Percentiles rank a stretch among this genome's conserved stretches.
Conservation (phyloP, 2,797 vertebrate genomes). For the Xiphorhynchus erythropygius region DNA sequence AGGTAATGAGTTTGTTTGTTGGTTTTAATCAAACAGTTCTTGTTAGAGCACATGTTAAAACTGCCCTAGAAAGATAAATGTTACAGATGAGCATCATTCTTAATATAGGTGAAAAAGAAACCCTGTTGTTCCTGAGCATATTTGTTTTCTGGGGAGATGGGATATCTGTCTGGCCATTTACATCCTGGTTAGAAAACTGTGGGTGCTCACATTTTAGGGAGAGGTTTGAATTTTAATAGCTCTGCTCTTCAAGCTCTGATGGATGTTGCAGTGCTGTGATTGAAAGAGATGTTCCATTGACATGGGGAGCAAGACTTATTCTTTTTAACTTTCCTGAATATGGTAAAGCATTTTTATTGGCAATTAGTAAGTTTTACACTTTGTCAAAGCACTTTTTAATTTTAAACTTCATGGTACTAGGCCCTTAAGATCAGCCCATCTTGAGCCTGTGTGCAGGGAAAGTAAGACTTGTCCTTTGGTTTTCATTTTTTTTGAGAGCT, state of each 20-base stretch:
- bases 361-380: not conserved
- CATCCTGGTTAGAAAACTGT: not conserved
- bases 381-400: not conserved
- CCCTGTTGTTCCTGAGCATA: not conserved
- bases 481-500: not conserved
- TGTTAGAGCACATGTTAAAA: not conserved
- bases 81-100: not conserved
- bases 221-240: not conserved
- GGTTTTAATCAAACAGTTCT: not conserved
- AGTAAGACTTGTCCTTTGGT: not conserved
- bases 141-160: not conserved
- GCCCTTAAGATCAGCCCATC: not conserved
- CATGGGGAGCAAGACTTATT: not conserved
- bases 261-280: not conserved
- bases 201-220: not conserved
- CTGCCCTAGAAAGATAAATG: not conserved
- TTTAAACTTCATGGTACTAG: not conserved
- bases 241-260: not conserved
- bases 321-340: not conserved
- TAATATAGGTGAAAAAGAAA: not conserved
- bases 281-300: not conserved
- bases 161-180: not conserved
- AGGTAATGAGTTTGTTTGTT: not conserved
- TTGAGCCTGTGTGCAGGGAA: not conserved
- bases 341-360: not conserved